A percentile compares a stretch with the other conserved stretches of the same genome.
These are phyloP conservation scores for Cheracebus regulus DNA, from an alignment of 2,797 vertebrate species.

Conservation along the genomic window DNA sequence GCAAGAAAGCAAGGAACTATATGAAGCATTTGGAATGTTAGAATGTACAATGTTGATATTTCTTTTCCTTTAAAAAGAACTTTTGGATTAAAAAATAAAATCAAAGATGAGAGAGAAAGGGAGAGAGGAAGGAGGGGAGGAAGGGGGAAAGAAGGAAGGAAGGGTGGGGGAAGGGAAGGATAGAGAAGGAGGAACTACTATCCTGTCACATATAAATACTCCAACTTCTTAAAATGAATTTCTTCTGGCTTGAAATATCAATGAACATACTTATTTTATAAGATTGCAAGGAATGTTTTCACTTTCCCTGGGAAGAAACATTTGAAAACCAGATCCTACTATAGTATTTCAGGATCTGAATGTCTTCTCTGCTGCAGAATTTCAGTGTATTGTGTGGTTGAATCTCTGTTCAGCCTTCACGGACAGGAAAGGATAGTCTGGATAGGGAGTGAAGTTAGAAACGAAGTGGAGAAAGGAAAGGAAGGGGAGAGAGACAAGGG, in stretches of 20 bases:
- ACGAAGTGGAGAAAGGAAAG: background rate
- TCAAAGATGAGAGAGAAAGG: background rate
- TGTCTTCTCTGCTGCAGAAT: constrained; percentile 2
- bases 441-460: background rate
- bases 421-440: background rate
- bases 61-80: background rate
- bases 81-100: background rate
- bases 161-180: background rate
- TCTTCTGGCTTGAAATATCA: constrained; percentile 12
- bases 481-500: background rate
- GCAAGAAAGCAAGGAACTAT: background rate
- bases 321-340: background rate
- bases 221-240: constrained; percentile 11
- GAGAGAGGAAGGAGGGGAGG: background rate
- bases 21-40: background rate
- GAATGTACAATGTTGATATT: background rate
- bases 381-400: background rate
- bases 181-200: background rate
- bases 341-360: constrained; percentile 33
- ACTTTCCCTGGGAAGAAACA: constrained; percentile 14
- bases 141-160: background rate
- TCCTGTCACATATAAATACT: background rate
- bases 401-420: background rate
- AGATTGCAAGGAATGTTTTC: constrained; percentile 16
- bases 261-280: constrained; percentile 2